These are phyloP conservation scores for Chamaetylas fuelleborni DNA, from an alignment of 2,113 vertebrate species.

Conservation along the genomic window DNA sequence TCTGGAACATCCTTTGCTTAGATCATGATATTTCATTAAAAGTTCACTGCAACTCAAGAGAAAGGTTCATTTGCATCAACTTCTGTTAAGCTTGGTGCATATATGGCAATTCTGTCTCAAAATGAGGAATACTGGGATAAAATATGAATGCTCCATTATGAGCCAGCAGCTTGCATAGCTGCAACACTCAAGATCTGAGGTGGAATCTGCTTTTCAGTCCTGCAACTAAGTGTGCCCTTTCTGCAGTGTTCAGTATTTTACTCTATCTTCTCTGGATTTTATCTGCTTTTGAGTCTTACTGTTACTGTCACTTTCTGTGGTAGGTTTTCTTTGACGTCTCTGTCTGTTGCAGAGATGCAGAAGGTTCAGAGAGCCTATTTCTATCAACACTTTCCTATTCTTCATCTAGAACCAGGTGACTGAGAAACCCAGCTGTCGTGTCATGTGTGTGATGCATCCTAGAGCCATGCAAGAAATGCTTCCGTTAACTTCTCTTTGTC, in stretches of 20 bases:
- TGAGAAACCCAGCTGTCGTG: constrained; percentile 54
- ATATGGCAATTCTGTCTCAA: neutral
- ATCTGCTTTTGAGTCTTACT: constrained; percentile 55
- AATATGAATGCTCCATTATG: neutral
- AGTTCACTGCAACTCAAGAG: neutral
- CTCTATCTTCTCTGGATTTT: constrained; percentile 35
- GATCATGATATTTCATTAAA: neutral
- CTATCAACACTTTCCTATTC: constrained; percentile 86
- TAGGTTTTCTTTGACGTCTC: constrained; percentile 78
- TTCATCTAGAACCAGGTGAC: constrained; percentile 92
- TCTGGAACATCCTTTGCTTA: constrained; percentile 15
- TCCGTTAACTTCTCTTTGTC: constrained; percentile 37
- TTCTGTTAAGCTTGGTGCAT: neutral
- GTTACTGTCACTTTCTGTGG: constrained; percentile 56
- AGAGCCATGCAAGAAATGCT: constrained; percentile 59
- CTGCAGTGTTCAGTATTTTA: constrained; percentile 23
- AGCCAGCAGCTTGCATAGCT: neutral
- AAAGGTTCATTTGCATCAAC: neutral
- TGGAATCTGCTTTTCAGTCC: neutral
- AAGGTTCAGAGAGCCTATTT: constrained; percentile 95
- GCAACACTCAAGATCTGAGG: neutral
- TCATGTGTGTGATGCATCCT: constrained; percentile 62
- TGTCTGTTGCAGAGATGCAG: constrained; percentile 89
- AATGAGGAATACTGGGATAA: neutral
- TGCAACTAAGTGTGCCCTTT: neutral